Percentiles rank a stretch among this genome's conserved stretches.
phyloP scores from a whole-genome alignment of 1,140 invertebrate genomes.

The Heliconius congener region DNA sequence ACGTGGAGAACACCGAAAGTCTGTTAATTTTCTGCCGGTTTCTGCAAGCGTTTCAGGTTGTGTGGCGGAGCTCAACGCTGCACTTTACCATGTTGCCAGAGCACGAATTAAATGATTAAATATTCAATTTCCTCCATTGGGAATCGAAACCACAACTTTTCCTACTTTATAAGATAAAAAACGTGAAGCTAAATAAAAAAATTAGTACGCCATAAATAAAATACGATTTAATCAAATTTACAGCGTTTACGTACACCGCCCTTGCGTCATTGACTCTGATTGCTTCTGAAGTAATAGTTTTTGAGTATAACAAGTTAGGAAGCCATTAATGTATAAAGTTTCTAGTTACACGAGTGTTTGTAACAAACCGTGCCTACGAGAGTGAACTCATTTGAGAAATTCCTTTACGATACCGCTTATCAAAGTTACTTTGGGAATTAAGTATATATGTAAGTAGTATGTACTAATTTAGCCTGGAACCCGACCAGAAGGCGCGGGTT shows the following conservation, averaged over 20 bases:
- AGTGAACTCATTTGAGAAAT: conserved; percentile 29
- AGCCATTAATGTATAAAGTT: conserved; percentile 33
- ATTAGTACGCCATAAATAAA: neutral
- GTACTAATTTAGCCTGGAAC: too few relatives aligned
- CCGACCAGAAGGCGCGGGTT: too few relatives aligned
- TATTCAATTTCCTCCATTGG: too few relatives aligned
- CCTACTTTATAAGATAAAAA: too few relatives aligned
- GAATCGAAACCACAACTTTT: too few relatives aligned
- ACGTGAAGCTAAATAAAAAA: too few relatives aligned
- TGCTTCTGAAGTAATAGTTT: conserved; percentile 31
- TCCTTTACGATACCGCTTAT: conserved; percentile 20
- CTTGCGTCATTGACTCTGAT: conserved; percentile 20
- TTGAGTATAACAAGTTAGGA: conserved; percentile 28
- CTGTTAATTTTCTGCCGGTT: too few relatives aligned
- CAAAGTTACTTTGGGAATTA: conserved; percentile 9
- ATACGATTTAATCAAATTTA: neutral
- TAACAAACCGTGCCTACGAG: conserved; percentile 25
- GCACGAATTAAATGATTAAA: too few relatives aligned
- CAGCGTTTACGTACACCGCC: neutral
- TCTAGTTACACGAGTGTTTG: conserved; percentile 18
- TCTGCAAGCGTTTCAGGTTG: too few relatives aligned
- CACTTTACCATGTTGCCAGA: too few relatives aligned
- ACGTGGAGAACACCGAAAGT: too few relatives aligned
- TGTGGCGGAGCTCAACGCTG: too few relatives aligned
- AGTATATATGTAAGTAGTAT: neutral